These are phyloP conservation scores for Sarcophaga caerulescens DNA, from an alignment of 2,888 invertebrate genomes.

Conservation along the genomic window DNA sequence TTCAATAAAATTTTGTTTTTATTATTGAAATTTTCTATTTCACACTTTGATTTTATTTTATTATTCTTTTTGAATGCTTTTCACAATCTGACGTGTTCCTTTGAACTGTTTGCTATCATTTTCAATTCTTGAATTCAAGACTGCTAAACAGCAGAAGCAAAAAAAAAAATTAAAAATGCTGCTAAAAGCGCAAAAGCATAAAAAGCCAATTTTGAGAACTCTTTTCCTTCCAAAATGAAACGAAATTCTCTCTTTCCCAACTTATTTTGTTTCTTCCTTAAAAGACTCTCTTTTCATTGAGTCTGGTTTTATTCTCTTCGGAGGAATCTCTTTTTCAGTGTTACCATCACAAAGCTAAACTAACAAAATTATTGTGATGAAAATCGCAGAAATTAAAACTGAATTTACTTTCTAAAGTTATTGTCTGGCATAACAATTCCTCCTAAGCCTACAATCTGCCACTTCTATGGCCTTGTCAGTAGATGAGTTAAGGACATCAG, in stretches of 20 bases:
- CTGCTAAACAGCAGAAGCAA: slow-evolving; percentile 19
- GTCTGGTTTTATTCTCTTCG: too few species aligned
- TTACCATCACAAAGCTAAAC: too few species aligned
- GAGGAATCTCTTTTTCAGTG: too few species aligned
- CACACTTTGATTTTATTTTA: not conserved
- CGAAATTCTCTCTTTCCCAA: slow-evolving; percentile 14
- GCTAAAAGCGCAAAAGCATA: slow-evolving; percentile 55
- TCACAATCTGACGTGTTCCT: slow-evolving; percentile 68
- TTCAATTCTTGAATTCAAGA: slow-evolving; percentile 48
- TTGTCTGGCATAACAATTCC: too few species aligned
- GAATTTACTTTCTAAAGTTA: too few species aligned
- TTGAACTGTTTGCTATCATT: slow-evolving; percentile 63
- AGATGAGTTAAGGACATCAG: too few species aligned
- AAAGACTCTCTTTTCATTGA: too few species aligned
- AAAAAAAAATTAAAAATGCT: not conserved
- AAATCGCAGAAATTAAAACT: too few species aligned
- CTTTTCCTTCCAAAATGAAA: not conserved
- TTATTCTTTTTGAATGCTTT: slow-evolving; percentile 29
- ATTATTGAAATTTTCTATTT: not conserved
- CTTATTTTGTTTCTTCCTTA: not conserved
- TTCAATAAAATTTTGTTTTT: not conserved
- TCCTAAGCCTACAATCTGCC: too few species aligned
- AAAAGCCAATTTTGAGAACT: slow-evolving; percentile 54
- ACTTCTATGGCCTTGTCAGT: too few species aligned
- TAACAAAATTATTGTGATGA: too few species aligned